These are phyloP conservation scores for Syngnathus typhle DNA, from an alignment of 2,113 vertebrate genomes.

Conservation along the genomic window DNA sequence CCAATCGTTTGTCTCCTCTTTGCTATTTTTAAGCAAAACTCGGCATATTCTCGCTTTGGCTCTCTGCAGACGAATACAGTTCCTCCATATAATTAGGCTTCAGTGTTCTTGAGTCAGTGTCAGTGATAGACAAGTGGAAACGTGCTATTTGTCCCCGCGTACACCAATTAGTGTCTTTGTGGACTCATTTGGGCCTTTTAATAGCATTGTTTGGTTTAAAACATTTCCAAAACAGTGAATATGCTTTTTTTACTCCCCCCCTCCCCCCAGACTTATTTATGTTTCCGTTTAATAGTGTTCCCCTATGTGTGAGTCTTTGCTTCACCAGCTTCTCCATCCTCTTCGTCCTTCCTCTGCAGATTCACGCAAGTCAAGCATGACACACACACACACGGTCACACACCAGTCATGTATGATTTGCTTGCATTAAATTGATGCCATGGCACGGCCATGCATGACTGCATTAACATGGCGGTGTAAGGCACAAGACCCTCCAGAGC, in stretches of 20 bases:
- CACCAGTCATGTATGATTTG: slow-evolving; percentile 19
- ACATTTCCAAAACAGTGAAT: slow-evolving; percentile 4
- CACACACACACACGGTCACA: slow-evolving; percentile 1
- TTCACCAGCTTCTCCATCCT: slow-evolving; percentile 6
- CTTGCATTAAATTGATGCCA: slow-evolving; percentile 43
- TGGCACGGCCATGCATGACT: slow-evolving; percentile 35
- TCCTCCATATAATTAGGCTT: slow-evolving; percentile 59
- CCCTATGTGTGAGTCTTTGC: slow-evolving; percentile 3
- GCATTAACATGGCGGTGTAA: slow-evolving; percentile 36
- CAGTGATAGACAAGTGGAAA: slow-evolving; percentile 58
- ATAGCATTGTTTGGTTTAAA: not conserved
- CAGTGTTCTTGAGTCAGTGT: slow-evolving; percentile 60
- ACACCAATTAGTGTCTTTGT: slow-evolving; percentile 19
- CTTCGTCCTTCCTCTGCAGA: not conserved
- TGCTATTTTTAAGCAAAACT: not conserved
- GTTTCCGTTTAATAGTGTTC: slow-evolving; percentile 22
- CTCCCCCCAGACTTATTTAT: slow-evolving; percentile 9
- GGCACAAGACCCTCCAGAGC: slow-evolving; percentile 44
- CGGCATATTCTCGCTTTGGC: slow-evolving; percentile 4
- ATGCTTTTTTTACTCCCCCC: slow-evolving; percentile 20
- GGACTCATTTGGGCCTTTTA: slow-evolving; percentile 19
- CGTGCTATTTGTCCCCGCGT: slow-evolving; percentile 54
- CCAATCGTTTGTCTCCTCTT: not conserved
- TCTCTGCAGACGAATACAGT: slow-evolving; percentile 11
- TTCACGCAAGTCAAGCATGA: not conserved